These are phyloP conservation scores for Pseudocheirus occidentalis DNA, from an alignment of 2,797 vertebrate species.

Conservation along the genomic window DNA sequence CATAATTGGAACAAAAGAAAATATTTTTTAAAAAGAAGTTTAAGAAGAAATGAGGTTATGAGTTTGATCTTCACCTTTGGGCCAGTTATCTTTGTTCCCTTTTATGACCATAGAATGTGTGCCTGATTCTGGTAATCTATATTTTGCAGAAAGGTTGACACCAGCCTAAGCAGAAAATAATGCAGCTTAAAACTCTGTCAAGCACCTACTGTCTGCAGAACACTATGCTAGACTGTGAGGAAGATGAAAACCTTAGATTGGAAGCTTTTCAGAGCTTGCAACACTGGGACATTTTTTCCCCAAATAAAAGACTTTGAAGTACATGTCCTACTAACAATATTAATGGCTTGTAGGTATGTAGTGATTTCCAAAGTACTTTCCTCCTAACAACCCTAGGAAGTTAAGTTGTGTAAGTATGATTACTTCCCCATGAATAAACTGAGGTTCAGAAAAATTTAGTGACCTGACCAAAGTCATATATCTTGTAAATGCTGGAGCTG, in stretches of 20 bases:
- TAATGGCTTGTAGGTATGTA: not conserved
- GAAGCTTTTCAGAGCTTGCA: not conserved
- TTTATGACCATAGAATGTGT: not conserved
- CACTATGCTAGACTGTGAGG: not conserved
- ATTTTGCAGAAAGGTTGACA: not conserved
- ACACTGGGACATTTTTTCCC: not conserved
- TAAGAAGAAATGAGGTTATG: constrained; percentile 26
- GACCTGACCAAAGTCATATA: not conserved
- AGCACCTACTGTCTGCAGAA: not conserved
- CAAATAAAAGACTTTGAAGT: not conserved
- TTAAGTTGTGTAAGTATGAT: not conserved
- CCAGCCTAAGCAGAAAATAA: not conserved
- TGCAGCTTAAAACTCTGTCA: not conserved
- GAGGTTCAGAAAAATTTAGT: not conserved
- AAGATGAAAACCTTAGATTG: not conserved
- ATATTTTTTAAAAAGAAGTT: not conserved
- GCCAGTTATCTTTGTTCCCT: constrained; percentile 23
- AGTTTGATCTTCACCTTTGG: constrained; percentile 49
- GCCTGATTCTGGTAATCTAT: not conserved
- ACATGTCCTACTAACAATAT: not conserved
- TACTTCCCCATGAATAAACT: not conserved
- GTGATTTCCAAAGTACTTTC: not conserved
- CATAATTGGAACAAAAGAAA: not conserved
- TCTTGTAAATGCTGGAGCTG: not conserved
- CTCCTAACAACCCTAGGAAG: not conserved